Percentiles rank a stretch among this genome's conserved stretches.
phyloP scores from a whole-genome alignment of 2,797 vertebrate genomes.

The Rhinogobio ventralis region DNA sequence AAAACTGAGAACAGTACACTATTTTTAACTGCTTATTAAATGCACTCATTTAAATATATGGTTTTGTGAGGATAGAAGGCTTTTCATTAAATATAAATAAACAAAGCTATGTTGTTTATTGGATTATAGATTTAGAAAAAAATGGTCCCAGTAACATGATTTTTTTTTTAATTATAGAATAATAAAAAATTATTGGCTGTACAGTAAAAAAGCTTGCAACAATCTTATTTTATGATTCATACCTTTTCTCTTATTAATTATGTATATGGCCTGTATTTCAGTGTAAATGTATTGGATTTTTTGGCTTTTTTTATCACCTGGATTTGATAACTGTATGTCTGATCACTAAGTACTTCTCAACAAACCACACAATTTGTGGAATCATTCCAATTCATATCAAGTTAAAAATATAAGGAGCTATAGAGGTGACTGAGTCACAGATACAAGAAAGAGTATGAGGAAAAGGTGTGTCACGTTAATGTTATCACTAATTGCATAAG shows the following conservation, averaged over 20 bases:
- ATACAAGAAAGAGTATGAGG: conserved; percentile 8
- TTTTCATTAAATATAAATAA: not conserved
- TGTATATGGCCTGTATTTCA: not conserved
- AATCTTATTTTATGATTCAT: not conserved
- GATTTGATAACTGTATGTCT: not conserved
- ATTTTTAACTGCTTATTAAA: not conserved
- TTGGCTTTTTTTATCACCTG: not conserved
- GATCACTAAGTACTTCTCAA: not conserved
- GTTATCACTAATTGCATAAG: conserved; percentile 2
- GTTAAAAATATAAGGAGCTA: not conserved
- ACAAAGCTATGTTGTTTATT: no score
- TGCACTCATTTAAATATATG: not conserved
- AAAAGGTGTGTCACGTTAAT: conserved; percentile 20
- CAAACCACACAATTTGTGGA: not conserved
- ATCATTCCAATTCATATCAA: not conserved
- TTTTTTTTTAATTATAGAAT: not conserved
- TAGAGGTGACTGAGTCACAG: not conserved
- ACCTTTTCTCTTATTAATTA: not conserved
- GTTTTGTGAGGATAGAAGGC: not conserved
- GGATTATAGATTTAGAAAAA: not conserved
- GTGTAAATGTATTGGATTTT: not conserved
- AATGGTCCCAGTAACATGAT: not conserved
- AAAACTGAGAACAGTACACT: not conserved
- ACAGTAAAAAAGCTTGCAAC: not conserved
- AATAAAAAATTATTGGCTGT: not conserved